Conservation (phyloP, 2,797 vertebrate genomes). For the Falco cherrug region DNA sequence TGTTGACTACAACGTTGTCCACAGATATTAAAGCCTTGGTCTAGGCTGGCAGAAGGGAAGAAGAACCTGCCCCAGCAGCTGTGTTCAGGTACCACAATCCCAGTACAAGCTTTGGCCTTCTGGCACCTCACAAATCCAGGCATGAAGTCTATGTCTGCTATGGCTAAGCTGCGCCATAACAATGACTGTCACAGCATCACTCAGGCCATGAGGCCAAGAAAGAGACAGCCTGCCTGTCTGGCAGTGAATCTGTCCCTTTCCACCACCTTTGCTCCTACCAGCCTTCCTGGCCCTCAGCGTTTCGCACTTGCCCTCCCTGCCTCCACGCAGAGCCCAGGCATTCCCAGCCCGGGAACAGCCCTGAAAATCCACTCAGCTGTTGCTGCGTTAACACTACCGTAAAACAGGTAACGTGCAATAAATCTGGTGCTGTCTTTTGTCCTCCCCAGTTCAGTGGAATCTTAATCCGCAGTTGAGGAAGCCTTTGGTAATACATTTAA, state of each 20-base stretch:
- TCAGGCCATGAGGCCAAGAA: not conserved
- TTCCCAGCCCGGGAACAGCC: not conserved
- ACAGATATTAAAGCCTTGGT: not conserved
- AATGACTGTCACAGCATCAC: not conserved
- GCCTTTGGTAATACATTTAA: not conserved
- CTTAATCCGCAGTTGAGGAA: not conserved
- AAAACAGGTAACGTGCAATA: not conserved
- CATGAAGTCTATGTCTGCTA: not conserved
- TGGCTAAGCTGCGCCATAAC: not conserved
- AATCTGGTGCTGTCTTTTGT: not conserved
- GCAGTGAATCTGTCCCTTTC: not conserved
- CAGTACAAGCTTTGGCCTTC: not conserved
- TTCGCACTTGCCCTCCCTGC: not conserved
- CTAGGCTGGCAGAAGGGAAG: not conserved
- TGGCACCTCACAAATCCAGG: not conserved
- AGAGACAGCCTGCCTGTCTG: not conserved
- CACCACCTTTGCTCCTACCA: not conserved
- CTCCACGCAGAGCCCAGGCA: not conserved
- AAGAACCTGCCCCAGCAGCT: not conserved
- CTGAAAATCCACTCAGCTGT: not conserved
- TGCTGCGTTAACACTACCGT: not conserved
- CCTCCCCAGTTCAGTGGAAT: not conserved
- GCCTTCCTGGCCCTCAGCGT: not conserved
- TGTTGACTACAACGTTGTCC: not conserved
- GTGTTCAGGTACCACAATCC: fast-evolving